Conservation (phyloP, 2,113 vertebrate species). For the Saguinus imperator region DNA sequence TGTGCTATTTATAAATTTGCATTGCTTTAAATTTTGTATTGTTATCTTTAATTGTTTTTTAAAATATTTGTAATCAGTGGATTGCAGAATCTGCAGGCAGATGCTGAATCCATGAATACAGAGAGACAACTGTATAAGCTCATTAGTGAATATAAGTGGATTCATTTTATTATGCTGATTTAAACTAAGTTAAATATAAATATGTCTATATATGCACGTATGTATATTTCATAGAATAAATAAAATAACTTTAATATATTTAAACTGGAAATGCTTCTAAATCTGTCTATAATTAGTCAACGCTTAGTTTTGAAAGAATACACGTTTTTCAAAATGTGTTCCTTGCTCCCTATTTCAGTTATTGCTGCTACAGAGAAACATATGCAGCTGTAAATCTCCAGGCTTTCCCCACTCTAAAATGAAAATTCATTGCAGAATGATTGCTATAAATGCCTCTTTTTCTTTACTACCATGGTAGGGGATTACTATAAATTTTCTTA, state of each 20-base stretch:
- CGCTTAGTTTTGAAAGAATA: conserved; percentile 17
- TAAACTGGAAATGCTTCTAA: background rate
- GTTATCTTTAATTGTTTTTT: background rate
- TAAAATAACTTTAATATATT: background rate
- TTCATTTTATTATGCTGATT: background rate
- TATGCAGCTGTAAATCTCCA: background rate
- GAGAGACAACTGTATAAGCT: background rate
- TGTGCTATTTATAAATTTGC: background rate
- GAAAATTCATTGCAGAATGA: background rate
- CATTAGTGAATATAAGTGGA: background rate
- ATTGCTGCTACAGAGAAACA: background rate
- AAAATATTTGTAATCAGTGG: background rate
- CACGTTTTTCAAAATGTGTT: background rate
- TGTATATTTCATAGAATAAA: background rate
- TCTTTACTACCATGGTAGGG: background rate
- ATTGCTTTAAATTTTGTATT: background rate
- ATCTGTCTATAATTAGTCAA: background rate
- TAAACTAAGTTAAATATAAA: background rate
- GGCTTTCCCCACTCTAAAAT: background rate
- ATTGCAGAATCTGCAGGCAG: background rate
- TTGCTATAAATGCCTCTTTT: conserved; percentile 10
- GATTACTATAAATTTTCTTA: conserved; percentile 11
- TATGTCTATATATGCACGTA: background rate
- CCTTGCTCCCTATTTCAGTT: background rate
- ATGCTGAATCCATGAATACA: background rate